Conservation (phyloP, 2,113 vertebrate genomes). For the Actinemys pallida region DNA sequence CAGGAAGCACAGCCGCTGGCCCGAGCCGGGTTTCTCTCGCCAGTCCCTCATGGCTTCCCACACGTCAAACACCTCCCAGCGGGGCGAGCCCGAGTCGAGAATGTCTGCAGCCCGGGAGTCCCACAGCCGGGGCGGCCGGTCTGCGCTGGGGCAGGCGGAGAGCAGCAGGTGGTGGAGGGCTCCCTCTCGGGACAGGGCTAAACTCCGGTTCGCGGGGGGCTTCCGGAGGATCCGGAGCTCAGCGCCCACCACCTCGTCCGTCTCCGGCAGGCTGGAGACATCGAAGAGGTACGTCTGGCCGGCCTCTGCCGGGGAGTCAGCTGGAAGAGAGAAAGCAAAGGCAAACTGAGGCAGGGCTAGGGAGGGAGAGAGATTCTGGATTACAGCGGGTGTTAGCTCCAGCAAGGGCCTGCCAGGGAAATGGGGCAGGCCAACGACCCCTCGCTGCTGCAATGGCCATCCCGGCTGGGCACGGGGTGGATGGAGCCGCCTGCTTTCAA, state of each 20-base stretch:
- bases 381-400: not conserved
- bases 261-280: constrained; percentile 80
- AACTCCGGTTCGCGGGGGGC: constrained; percentile 60
- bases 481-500: too few relatives aligned
- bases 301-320: not conserved
- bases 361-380: not conserved
- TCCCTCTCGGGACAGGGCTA: constrained; percentile 64
- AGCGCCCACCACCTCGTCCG: constrained; percentile 82
- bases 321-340: not conserved
- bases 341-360: not conserved
- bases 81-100: constrained; percentile 48
- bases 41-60: constrained; percentile 74
- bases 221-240: constrained; percentile 85
- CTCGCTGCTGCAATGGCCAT: too few relatives aligned
- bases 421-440: not conserved
- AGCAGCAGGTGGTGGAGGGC: constrained; percentile 81
- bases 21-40: constrained; percentile 27
- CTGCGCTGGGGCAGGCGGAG: constrained; percentile 73
- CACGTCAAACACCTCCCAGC: constrained; percentile 90
- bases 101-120: constrained; percentile 79
- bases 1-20: constrained; percentile 79
- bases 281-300: constrained; percentile 86
- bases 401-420: not conserved
- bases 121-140: constrained; percentile 64
- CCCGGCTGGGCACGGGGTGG: not conserved